Evolutionary conservation across 2,797 vertebrate species (phyloP).

Genomic region (Tiaroga cobitis): DNA sequence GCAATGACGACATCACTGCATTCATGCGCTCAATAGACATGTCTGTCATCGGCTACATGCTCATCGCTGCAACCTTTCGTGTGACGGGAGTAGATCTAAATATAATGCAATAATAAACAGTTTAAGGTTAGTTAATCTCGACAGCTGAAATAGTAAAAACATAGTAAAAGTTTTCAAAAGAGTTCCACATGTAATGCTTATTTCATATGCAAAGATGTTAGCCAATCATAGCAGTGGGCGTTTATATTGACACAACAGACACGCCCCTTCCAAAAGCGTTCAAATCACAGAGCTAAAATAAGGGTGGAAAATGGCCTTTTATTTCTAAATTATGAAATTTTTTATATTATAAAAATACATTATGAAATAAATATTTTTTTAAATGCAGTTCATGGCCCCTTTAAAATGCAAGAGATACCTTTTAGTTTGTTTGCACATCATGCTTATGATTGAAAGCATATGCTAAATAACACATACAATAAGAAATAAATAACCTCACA

Average conservation of each 20-base stretch:
- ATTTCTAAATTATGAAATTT: neutral
- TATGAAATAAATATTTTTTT: neutral
- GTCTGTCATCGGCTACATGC: neutral
- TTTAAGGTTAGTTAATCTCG: neutral
- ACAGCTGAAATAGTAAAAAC: neutral
- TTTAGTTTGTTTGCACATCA: conserved; percentile 5
- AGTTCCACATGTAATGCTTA: neutral
- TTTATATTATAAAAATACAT: neutral
- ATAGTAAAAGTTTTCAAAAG: neutral
- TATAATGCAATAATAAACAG: neutral
- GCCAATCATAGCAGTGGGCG: neutral
- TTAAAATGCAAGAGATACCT: conserved; percentile 2
- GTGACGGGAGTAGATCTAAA: neutral
- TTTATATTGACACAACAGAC: neutral
- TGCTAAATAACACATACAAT: conserved; percentile 16
- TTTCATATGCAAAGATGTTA: neutral
- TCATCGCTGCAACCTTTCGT: neutral
- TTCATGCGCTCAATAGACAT: neutral
- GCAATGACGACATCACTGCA: neutral
- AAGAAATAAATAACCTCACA: conserved; percentile 20
- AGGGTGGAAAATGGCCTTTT: neutral
- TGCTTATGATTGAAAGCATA: conserved; percentile 10
- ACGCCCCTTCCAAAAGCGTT: neutral
- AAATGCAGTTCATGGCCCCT: neutral
- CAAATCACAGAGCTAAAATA: neutral